Evolutionary conservation across 1,140 invertebrate species (phyloP), one percentile per base, ranked within the genome.

Genomic region (Lutraria rhynchaena): DNA sequence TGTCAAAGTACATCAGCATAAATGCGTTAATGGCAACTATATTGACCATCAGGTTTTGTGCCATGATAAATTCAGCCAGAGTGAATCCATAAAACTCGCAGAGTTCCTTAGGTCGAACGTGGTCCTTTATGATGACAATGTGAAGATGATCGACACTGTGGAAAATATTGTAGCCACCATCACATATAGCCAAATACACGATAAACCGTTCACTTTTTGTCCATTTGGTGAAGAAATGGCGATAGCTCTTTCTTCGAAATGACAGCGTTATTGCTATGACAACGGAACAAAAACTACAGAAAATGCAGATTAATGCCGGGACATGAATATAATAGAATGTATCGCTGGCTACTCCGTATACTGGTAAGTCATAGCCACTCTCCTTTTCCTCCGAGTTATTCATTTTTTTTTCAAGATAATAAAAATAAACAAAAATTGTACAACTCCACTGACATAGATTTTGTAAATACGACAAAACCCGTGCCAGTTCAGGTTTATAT

Each of bases 31-130:
- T 75, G 0, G 83, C 83, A 3, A 82, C 81, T 9, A 85, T 69
- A 37, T 85, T 85, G 2, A 82, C 81, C 80, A 85, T 82, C 11
- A 85, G 63, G 55, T 74, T 82, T 55, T 85, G 84, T 33, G 76
- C 84, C 29, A 75, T 80, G 4, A 85, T 75, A 61, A 82, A 75
- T 29, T 65, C 73, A 15, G 75, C 75, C 5, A 85, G 51, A 29
- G 76, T 82, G 37, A 85, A 85, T 17, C 80, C 75, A 22, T 85
- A 85, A 46, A 71, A 82, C 22, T 78, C 60, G 33, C 83, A 85
- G 1, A 85, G 33, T 22, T 35, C 57, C 41, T 51, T 67, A 17
- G 83, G 83, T 51, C 74, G 58, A 7, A 82, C 80, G 29, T 85
- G 83, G 31, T 82, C 75, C 41, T 57, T 60, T 2, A 70, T 74